phyloP scores from a whole-genome alignment of 2,797 vertebrate species.

The Mus caroli region DNA sequence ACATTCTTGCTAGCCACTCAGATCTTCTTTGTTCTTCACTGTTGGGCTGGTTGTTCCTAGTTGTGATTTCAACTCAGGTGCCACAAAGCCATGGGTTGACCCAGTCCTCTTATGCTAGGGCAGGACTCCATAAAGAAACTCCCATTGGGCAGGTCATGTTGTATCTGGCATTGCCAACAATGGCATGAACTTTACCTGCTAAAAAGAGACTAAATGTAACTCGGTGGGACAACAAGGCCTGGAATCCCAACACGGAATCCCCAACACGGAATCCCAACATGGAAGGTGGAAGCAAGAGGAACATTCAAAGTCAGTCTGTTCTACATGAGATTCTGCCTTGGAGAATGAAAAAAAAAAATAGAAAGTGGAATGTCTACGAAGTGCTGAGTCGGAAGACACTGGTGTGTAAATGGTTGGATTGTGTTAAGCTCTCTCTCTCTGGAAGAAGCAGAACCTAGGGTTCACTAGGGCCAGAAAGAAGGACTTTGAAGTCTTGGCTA shows the following conservation, averaged over 20 bases:
- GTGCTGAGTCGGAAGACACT: neutral
- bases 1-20: neutral
- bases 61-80: neutral
- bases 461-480: neutral
- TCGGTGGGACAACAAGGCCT: neutral
- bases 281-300: neutral
- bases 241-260: neutral
- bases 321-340: neutral
- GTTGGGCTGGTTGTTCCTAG: conserved; percentile 14
- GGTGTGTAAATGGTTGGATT: neutral
- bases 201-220: neutral
- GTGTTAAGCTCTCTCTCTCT: neutral
- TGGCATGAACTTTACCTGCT: neutral
- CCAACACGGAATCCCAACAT: neutral
- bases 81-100: neutral
- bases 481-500: neutral
- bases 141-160: neutral
- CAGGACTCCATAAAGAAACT: neutral
- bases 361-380: neutral
- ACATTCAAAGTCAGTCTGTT: no score
- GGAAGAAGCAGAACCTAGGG: neutral
- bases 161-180: neutral
- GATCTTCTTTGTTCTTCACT: neutral
- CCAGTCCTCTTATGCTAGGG: neutral
- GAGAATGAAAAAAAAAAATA: neutral